These are phyloP conservation scores for Gonatopus flavifemur DNA, from an alignment of 1,140 invertebrate species.

Conservation along the genomic window DNA sequence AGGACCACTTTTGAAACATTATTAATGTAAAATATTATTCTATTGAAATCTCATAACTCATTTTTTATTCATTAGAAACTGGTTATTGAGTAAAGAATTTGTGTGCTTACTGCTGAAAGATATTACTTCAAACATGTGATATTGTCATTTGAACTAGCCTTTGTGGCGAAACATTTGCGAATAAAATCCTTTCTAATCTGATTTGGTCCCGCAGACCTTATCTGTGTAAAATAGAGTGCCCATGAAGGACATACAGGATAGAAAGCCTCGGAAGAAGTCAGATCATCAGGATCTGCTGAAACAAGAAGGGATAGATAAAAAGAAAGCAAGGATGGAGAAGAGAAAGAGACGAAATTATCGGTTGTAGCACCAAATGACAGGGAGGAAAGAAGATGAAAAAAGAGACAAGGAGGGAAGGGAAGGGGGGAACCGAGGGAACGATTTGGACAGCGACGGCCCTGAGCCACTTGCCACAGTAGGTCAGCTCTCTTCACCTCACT, in stretches of 20 bases:
- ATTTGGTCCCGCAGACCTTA: no score
- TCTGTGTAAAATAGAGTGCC: constrained; percentile 13
- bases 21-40: no score
- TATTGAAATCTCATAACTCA: no score
- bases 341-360: constrained; percentile 22
- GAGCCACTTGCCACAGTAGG: constrained; percentile 55
- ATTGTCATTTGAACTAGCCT: no score
- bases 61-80: no score
- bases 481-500: constrained; percentile 51
- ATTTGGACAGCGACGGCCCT: constrained; percentile 56
- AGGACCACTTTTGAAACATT: no score
- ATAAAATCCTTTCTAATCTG: no score
- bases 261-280: neutral
- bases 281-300: no score
- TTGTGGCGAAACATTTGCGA: no score
- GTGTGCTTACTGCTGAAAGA: no score
- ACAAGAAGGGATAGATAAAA: constrained; percentile 5
- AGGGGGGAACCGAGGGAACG: constrained; percentile 24
- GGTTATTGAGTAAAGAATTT: no score
- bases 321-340: constrained; percentile 5
- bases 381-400: constrained; percentile 21
- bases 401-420: constrained; percentile 5
- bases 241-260: constrained; percentile 17
- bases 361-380: constrained; percentile 26
- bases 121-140: no score